phyloP scores from a whole-genome alignment of 2,888 invertebrate species.

The Ctena decussata region DNA sequence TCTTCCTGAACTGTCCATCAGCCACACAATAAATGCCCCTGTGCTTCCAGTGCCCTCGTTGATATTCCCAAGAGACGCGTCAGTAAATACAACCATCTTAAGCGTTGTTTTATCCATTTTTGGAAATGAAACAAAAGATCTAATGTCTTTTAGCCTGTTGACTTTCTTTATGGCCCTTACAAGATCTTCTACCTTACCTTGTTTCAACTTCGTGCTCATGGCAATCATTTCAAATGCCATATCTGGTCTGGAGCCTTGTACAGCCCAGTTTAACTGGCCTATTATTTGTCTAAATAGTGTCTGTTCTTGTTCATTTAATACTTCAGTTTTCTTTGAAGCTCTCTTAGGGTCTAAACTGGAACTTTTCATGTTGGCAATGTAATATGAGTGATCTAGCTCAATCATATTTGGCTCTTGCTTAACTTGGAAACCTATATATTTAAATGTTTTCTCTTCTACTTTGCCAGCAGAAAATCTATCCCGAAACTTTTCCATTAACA shows the following conservation, averaged over 20 bases:
- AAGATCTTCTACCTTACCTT: not conserved
- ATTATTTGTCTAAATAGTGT: not conserved
- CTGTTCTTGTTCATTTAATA: not conserved
- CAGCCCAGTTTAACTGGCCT: conserved; percentile 44
- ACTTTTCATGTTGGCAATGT: not conserved
- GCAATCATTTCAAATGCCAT: conserved; percentile 38
- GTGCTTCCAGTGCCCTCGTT: conserved; percentile 17
- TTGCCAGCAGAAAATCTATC: not conserved
- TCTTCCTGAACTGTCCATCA: conserved; percentile 22
- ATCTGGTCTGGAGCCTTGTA: conserved; percentile 23
- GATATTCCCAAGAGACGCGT: conserved; percentile 21
- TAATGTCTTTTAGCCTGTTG: not conserved
- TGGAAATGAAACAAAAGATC: not conserved
- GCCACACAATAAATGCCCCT: conserved; percentile 25
- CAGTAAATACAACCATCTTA: conserved; percentile 2
- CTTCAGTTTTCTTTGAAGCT: not conserved
- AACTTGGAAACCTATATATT: not conserved
- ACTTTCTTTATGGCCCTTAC: not conserved
- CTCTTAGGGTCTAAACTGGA: not conserved
- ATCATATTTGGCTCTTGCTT: not conserved
- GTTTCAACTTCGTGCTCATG: not conserved
- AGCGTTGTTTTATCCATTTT: not conserved
- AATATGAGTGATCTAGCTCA: not conserved
- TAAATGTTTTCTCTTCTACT: not conserved
- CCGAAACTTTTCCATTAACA: not conserved